A percentile compares a stretch with the other conserved stretches of the same genome.
These are phyloP conservation scores for Atta colombica DNA, from an alignment of 1,140 invertebrate species.

Conservation along the genomic window DNA sequence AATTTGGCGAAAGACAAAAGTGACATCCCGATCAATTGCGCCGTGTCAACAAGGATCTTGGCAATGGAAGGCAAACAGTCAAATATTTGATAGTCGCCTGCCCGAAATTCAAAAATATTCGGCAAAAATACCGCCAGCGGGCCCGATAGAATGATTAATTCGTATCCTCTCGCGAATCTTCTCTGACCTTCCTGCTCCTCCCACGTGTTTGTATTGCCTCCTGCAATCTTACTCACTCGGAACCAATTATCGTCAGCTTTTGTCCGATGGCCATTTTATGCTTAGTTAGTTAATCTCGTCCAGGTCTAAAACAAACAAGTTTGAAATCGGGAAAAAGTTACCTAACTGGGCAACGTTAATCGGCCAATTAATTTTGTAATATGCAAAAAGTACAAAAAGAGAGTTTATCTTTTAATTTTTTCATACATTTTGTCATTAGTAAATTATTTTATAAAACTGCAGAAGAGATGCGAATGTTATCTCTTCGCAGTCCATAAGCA, in stretches of 20 bases:
- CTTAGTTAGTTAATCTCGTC: slow-evolving; percentile 17
- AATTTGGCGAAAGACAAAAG: slow-evolving; percentile 77
- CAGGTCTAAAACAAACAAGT: background rate
- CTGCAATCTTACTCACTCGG: slow-evolving; percentile 63
- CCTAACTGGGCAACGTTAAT: background rate
- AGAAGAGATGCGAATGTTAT: background rate
- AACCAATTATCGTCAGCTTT: slow-evolving; percentile 61
- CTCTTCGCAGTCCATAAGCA: background rate
- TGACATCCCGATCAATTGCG: slow-evolving; percentile 74
- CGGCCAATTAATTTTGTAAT: slow-evolving; percentile 4
- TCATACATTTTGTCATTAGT: background rate
- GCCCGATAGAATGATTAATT: slow-evolving; percentile 74
- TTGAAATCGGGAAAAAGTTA: background rate
- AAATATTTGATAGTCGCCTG: slow-evolving; percentile 79
- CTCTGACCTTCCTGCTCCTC: slow-evolving; percentile 45
- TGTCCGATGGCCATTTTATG: slow-evolving; percentile 69
- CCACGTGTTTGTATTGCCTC: slow-evolving; percentile 68
- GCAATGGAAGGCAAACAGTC: slow-evolving; percentile 81
- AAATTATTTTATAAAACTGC: background rate
- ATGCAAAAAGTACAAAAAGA: background rate
- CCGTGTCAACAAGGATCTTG: slow-evolving; percentile 79
- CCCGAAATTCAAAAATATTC: slow-evolving; percentile 80
- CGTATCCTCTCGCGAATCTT: slow-evolving; percentile 64
- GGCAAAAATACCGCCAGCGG: slow-evolving; percentile 59
- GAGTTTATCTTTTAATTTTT: background rate